Base-by-base conservation (phyloP, 2,888 invertebrate species). In the Troides helena region DNA sequence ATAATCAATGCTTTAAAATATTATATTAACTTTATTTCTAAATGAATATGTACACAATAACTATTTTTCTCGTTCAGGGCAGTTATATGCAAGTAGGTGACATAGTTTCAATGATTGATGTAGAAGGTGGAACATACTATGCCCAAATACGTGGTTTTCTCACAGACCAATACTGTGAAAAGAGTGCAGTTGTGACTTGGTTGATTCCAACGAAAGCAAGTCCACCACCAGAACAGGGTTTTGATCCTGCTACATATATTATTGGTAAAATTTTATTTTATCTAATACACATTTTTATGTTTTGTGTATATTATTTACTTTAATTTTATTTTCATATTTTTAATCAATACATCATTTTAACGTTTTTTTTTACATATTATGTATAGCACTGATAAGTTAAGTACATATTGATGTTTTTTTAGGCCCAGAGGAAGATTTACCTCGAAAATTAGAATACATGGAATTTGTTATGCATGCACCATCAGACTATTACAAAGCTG, bases 401-500 rank as follows among this genome's bases (percentile, higher is more conserved):
- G 6, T 53, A 53, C 30, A 53, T n/a, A n/a, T n/a, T 7, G 1
- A 53, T 0, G 1, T 62, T 50, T 59, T 23, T 63, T 12, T 21
- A 96, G 97, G 98, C 3, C 98, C 98, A 0, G 98, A 98, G 81
- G 98, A 98, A 89, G 98, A 98, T 74, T 90, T 97, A 2, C 96
- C 98, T 0, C 93, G 98, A 8, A 96, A 96, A 84, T 90, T 98
- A 67, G 96, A 97, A 46, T 97, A 95, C 75, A 95, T 98, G 95
- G 96, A 97, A 81, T 98, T 98, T 89, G 95, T 98, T 23, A 98
- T 98, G 96, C 98, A 98, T 80, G 97, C 98, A 0, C 98, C 98
- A 0, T 97, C 97, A 0, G 98, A 98, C 85, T 98, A 98, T 88
- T 98, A 96, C 85, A 95, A 95, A 81, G 94, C 96, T 12, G 95